Evolutionary conservation across 2,113 vertebrate genomes (phyloP).

Genomic region (Cyprinodon brontotheroides): DNA sequence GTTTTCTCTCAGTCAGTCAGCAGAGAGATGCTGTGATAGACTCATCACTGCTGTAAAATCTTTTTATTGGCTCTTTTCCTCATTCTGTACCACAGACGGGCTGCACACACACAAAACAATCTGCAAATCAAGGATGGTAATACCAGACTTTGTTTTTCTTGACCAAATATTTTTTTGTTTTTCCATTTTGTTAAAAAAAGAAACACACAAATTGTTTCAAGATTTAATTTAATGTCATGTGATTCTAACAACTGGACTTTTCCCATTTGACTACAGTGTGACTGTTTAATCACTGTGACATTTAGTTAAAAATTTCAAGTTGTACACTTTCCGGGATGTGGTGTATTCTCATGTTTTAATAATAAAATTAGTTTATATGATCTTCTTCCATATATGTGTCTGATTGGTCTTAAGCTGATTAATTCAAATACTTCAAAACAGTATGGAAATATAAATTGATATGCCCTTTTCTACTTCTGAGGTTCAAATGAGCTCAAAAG

Average conservation of each 20-base stretch:
- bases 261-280: background rate
- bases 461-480: background rate
- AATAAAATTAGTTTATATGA: background rate
- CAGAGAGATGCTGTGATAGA: slow-evolving; percentile 51
- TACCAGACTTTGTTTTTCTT: slow-evolving; percentile 24
- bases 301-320: background rate
- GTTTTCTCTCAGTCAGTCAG: slow-evolving; percentile 52
- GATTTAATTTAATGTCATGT: background rate
- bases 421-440: background rate
- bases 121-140: slow-evolving; percentile 19
- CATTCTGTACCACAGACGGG: slow-evolving; percentile 52
- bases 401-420: background rate
- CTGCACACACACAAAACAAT: slow-evolving; percentile 13
- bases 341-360: background rate
- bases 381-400: background rate
- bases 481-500: background rate
- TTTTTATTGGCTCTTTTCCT: slow-evolving; percentile 40
- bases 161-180: slow-evolving; percentile 23
- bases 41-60: slow-evolving; percentile 45
- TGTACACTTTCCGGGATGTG: background rate
- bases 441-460: background rate
- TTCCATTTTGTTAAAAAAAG: background rate
- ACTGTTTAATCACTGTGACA: background rate
- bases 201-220: background rate
- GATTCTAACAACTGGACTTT: background rate